phyloP scores from a whole-genome alignment of 2,113 vertebrate genomes.

The Hylia prasina region DNA sequence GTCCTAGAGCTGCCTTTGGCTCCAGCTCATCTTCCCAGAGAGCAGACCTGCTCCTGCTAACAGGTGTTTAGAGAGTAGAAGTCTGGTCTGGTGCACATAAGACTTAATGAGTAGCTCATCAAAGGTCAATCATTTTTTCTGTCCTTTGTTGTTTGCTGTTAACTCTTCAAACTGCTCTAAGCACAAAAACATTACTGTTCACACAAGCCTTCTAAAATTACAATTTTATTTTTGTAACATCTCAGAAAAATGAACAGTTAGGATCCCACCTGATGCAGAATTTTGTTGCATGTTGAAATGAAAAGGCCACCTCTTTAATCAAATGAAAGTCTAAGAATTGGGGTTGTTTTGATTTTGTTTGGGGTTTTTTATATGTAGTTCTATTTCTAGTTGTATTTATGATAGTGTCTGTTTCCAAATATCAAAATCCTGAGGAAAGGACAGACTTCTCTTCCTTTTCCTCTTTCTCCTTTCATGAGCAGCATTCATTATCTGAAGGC shows the following conservation, averaged over 20 bases:
- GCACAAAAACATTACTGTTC: not conserved
- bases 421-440: not conserved
- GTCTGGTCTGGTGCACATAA: not conserved
- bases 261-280: not conserved
- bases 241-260: not conserved
- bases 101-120: not conserved
- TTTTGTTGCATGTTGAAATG: not conserved
- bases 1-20: not conserved
- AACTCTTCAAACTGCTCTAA: not conserved
- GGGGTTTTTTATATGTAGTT: fast-evolving
- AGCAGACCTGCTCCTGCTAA: not conserved
- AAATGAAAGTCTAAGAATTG: not conserved
- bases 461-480: not conserved
- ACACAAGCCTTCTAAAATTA: not conserved
- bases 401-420: not conserved
- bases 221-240: not conserved
- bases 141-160: not conserved
- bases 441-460: not conserved
- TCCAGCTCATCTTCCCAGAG: not conserved
- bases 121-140: not conserved
- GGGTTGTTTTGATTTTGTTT: not conserved
- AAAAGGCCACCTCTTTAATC: not conserved
- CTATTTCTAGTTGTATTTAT: not conserved
- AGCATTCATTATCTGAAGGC: not conserved
- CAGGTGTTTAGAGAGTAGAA: not conserved